phyloP scores from a whole-genome alignment of 2,888 invertebrate species.

The Tenthredo scrophulariae region DNA sequence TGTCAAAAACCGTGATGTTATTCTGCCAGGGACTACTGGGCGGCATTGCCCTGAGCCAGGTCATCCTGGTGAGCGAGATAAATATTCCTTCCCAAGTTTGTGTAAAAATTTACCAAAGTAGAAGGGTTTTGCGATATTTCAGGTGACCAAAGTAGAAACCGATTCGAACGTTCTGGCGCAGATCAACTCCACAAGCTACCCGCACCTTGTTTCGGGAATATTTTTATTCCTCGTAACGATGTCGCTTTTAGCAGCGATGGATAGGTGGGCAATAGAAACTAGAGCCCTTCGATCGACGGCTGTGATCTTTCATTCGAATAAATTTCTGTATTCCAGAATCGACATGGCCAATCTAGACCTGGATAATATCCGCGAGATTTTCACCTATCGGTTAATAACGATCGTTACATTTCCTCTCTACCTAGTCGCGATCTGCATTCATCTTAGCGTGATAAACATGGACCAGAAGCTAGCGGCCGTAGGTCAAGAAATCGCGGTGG shows the following conservation, averaged over 20 bases:
- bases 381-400: constrained; percentile 66
- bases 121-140: neutral
- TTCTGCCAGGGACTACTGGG: constrained; percentile 74
- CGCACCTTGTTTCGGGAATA: constrained; percentile 14
- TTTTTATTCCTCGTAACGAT: constrained; percentile 71
- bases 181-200: neutral
- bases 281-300: neutral
- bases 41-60: constrained; percentile 74
- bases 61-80: constrained; percentile 69
- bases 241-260: constrained; percentile 71
- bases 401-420: constrained; percentile 72
- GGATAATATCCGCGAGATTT: constrained; percentile 69
- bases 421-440: constrained; percentile 69
- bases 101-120: neutral
- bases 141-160: neutral
- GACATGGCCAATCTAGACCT: constrained; percentile 70
- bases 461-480: constrained; percentile 67
- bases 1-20: constrained; percentile 69
- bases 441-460: constrained; percentile 66
- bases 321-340: constrained; percentile 66
- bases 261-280: constrained; percentile 67
- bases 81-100: neutral
- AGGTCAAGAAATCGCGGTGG: neutral
- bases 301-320: neutral
- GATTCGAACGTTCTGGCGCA: neutral